These are phyloP conservation scores for Heteromormyrus szaboi DNA, from an alignment of 2,797 vertebrate species.

Conservation along the genomic window DNA sequence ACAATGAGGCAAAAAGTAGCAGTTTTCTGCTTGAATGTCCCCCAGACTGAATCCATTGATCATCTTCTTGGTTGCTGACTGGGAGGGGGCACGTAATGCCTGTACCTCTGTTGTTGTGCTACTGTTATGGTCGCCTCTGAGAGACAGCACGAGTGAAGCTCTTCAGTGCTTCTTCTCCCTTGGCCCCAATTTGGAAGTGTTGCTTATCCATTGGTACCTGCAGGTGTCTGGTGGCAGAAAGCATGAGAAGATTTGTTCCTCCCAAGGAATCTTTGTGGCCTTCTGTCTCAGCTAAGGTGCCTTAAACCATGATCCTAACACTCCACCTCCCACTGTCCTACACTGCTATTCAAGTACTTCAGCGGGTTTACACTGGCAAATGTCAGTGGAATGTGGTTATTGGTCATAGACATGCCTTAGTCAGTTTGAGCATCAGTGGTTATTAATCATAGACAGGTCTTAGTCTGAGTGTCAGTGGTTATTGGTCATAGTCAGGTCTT, in stretches of 20 bases:
- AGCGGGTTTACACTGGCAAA: conserved; percentile 41
- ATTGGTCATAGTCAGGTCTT: not conserved
- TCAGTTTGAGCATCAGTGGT: not conserved
- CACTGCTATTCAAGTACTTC: conserved; percentile 8
- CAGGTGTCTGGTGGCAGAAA: conserved; percentile 84
- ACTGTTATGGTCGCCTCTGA: conserved; percentile 84
- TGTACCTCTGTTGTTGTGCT: conserved; percentile 82
- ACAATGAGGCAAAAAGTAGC: conserved; percentile 86
- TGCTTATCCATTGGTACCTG: conserved; percentile 97
- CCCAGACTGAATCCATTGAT: conserved; percentile 99
- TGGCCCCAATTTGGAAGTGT: conserved; percentile 98
- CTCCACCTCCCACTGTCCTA: not conserved
- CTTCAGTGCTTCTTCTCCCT: conserved; percentile 98
- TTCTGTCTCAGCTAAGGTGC: not conserved
- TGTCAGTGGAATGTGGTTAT: not conserved
- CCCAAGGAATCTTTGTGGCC: not conserved
- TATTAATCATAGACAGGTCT: not conserved
- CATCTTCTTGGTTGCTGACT: conserved; percentile 92
- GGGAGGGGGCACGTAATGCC: conserved; percentile 87
- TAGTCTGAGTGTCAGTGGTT: not conserved
- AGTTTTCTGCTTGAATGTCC: conserved; percentile 99
- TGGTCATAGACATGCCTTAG: not conserved
- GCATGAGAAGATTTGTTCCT: conserved; percentile 59
- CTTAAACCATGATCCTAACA: not conserved
- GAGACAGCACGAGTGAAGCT: conserved; percentile 95